Conservation (phyloP, 2,888 invertebrate species). For the Phengaris arion region DNA sequence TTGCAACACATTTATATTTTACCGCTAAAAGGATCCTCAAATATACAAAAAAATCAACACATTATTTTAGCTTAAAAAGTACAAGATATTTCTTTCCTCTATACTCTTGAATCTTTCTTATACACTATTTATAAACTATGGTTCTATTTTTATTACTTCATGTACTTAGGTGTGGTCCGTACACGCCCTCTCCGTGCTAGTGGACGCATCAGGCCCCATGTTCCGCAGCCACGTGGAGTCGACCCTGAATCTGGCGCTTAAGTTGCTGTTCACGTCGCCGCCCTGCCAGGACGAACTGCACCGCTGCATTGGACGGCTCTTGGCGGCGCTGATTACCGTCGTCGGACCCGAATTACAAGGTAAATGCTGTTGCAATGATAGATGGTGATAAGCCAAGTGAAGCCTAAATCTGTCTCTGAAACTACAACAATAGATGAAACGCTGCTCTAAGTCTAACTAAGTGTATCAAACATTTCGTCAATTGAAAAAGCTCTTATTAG, state of each 20-base stretch:
- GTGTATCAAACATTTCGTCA: too few species aligned
- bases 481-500: too few species aligned
- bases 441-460: too few species aligned
- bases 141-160: background rate
- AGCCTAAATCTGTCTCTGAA: too few species aligned
- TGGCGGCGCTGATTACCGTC: slow-evolving; percentile 97
- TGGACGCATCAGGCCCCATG: slow-evolving; percentile 99
- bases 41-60: too few species aligned
- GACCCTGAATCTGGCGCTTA: slow-evolving; percentile 92
- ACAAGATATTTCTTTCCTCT: too few species aligned
- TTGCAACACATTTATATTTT: too few species aligned
- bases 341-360: slow-evolving; percentile 98
- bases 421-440: too few species aligned
- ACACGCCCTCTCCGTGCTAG: slow-evolving; percentile 96
- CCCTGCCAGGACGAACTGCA: slow-evolving; percentile 94
- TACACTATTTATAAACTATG: too few species aligned
- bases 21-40: too few species aligned
- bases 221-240: slow-evolving; percentile 98
- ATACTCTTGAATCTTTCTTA: too few species aligned
- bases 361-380: slow-evolving; percentile 57
- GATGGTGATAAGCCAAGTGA: background rate
- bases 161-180: slow-evolving; percentile 92
- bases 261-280: slow-evolving; percentile 92
- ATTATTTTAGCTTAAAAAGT: too few species aligned
- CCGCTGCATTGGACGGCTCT: slow-evolving; percentile 91